These are phyloP conservation scores for Lasioglossum malachurum DNA, from an alignment of 2,888 invertebrate genomes.

Conservation along the genomic window DNA sequence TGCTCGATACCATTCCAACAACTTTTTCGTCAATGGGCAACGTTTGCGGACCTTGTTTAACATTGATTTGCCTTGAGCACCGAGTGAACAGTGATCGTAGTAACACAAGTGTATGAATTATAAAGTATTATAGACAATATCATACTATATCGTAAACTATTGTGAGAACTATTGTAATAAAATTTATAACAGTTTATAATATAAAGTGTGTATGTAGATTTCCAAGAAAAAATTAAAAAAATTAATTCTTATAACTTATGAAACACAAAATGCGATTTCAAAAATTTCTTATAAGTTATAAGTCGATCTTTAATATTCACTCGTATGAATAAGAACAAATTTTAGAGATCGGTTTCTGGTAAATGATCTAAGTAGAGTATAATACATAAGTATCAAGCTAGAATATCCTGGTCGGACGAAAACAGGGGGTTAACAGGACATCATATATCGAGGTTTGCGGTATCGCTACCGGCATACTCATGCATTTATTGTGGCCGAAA, in stretches of 20 bases:
- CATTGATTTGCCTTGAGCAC: not conserved
- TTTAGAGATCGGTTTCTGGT: not conserved
- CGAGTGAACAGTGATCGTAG: not conserved
- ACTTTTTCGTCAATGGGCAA: not conserved
- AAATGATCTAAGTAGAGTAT: not conserved
- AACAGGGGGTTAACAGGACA: not conserved
- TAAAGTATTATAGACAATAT: too few relatives aligned
- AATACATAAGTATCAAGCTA: not conserved
- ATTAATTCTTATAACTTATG: too few relatives aligned
- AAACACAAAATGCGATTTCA: too few relatives aligned
- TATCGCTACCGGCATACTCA: constrained; percentile 15
- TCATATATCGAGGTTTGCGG: constrained; percentile 27
- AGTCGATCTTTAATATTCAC: not conserved
- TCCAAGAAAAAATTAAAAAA: too few relatives aligned
- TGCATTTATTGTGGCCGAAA: constrained; percentile 34
- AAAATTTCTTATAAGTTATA: too few relatives aligned
- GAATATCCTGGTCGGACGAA: not conserved
- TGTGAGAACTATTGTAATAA: too few relatives aligned
- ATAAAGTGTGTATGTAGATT: too few relatives aligned
- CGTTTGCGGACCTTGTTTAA: not conserved
- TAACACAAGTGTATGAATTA: not conserved
- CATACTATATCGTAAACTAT: too few relatives aligned
- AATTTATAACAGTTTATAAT: too few relatives aligned
- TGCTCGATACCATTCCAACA: not conserved
- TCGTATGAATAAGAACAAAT: not conserved